These are phyloP conservation scores for Onthophagus taurus DNA, from an alignment of 1,140 invertebrate genomes.

Conservation along the genomic window DNA sequence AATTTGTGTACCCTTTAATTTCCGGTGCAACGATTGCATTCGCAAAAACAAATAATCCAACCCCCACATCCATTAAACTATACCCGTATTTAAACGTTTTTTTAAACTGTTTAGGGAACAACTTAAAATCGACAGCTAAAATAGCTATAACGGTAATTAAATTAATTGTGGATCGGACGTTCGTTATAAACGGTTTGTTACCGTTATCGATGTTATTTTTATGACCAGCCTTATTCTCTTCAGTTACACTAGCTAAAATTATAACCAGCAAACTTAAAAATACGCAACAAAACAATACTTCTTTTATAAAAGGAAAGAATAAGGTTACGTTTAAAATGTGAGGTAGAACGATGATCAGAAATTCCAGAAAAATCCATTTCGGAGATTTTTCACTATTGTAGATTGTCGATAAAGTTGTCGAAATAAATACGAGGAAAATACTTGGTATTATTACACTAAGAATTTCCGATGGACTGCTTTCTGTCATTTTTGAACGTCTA, in stretches of 20 bases:
- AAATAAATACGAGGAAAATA: slow-evolving; percentile 35
- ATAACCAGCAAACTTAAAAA: neutral
- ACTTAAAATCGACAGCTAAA: slow-evolving; percentile 83
- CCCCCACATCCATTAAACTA: slow-evolving; percentile 90
- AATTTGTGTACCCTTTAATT: slow-evolving; percentile 36
- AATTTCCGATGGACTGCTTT: slow-evolving; percentile 2
- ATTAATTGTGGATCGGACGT: slow-evolving; percentile 59
- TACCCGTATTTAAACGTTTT: slow-evolving; percentile 84
- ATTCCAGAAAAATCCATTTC: slow-evolving; percentile 2
- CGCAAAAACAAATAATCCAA: slow-evolving; percentile 79
- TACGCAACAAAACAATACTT: neutral
- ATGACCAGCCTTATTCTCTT: neutral
- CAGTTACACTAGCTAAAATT: slow-evolving; percentile 2
- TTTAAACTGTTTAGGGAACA: slow-evolving; percentile 74
- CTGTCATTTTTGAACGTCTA: too few relatives aligned
- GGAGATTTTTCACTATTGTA: neutral
- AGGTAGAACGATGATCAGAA: neutral
- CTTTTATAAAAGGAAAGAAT: neutral
- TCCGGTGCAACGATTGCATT: slow-evolving; percentile 69
- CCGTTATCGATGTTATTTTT: slow-evolving; percentile 10
- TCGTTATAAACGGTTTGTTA: slow-evolving; percentile 50
- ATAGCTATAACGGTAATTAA: slow-evolving; percentile 74
- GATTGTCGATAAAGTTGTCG: slow-evolving; percentile 21
- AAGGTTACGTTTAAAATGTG: slow-evolving; percentile 11
- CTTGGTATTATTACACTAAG: slow-evolving; percentile 39